A percentile compares a stretch with the other conserved stretches of the same genome.
These are phyloP conservation scores for Asobara japonica DNA, from an alignment of 1,140 invertebrate species.

Conservation along the genomic window DNA sequence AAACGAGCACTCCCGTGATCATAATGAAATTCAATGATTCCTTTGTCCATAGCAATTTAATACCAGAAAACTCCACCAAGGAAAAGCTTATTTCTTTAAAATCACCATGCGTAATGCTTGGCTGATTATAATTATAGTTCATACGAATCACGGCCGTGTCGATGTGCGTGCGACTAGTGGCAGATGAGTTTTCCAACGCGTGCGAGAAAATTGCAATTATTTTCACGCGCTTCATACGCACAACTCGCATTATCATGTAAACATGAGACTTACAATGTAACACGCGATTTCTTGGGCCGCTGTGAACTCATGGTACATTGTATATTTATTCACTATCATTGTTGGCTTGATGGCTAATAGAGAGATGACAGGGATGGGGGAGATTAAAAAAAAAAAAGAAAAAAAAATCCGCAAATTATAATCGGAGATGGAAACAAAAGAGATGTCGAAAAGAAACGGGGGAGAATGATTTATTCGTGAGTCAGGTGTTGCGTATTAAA, in stretches of 20 bases:
- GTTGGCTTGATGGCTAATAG: background rate
- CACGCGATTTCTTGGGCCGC: background rate
- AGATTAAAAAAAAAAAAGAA: background rate
- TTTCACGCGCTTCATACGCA: conserved; percentile 17
- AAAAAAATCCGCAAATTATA: background rate
- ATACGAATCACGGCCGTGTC: conserved; percentile 11
- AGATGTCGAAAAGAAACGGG: background rate
- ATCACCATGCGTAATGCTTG: conserved; percentile 16
- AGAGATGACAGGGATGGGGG: conserved; percentile 1
- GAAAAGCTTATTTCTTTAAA: background rate
- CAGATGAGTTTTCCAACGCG: background rate
- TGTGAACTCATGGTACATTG: background rate
- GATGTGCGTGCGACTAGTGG: conserved; percentile 1
- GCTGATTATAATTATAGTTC: background rate
- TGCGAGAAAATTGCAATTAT: conserved; percentile 21
- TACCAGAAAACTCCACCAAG: background rate
- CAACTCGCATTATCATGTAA: background rate
- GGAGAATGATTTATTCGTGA: background rate
- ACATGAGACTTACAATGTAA: background rate
- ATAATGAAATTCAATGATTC: conserved; percentile 1
- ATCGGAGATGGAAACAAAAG: background rate
- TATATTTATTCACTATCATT: background rate
- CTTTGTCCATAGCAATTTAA: background rate
- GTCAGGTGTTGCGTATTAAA: conserved; percentile 40
- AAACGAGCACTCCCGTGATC: background rate